A percentile compares a stretch with the other conserved stretches of the same genome.
Conservation (phyloP, 2,113 vertebrate genomes). For the Oncorhynchus tshawytscha region DNA sequence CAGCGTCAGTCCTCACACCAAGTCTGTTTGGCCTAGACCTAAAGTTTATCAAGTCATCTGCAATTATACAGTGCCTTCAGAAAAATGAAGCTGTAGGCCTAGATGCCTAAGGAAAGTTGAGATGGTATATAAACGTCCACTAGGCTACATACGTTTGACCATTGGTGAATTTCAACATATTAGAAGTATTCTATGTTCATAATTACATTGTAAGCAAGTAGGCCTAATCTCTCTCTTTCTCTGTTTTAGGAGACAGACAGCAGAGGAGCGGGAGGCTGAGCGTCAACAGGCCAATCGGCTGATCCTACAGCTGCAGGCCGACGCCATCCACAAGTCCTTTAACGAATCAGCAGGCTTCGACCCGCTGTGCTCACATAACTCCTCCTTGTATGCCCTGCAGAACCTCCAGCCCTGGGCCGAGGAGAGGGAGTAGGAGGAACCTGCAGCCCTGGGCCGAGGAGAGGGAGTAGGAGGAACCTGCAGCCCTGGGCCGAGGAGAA, state of each 20-base stretch:
- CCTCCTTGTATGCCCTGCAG: slow-evolving; percentile 95
- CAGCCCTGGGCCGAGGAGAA: slow-evolving; percentile 78
- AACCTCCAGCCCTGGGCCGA: slow-evolving; percentile 98
- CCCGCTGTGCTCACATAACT: slow-evolving; percentile 95
- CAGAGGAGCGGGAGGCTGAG: slow-evolving; percentile 94
- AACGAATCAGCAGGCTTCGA: slow-evolving; percentile 88
- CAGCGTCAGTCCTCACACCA: too few species aligned
- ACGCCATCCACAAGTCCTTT: slow-evolving; percentile 96
- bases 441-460: slow-evolving; percentile 54
- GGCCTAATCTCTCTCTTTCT: neutral
- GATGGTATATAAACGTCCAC: too few species aligned
- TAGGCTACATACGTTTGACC: too few species aligned
- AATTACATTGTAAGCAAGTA: too few species aligned
- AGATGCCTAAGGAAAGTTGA: too few species aligned
- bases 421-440: slow-evolving; percentile 73
- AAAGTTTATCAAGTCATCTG: too few species aligned
- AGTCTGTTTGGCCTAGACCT: too few species aligned
- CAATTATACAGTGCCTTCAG: too few species aligned
- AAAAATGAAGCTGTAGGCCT: too few species aligned
- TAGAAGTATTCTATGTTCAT: too few species aligned
- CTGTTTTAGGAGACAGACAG: slow-evolving; percentile 87
- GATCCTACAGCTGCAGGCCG: slow-evolving; percentile 95
- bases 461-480: slow-evolving; percentile 73
- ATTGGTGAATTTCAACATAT: too few species aligned
- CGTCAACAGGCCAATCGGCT: slow-evolving; percentile 97